Percentiles rank a stretch among this genome's conserved stretches.
Evolutionary conservation across 2,113 vertebrate species (phyloP).

Genomic region (Menura novaehollandiae): DNA sequence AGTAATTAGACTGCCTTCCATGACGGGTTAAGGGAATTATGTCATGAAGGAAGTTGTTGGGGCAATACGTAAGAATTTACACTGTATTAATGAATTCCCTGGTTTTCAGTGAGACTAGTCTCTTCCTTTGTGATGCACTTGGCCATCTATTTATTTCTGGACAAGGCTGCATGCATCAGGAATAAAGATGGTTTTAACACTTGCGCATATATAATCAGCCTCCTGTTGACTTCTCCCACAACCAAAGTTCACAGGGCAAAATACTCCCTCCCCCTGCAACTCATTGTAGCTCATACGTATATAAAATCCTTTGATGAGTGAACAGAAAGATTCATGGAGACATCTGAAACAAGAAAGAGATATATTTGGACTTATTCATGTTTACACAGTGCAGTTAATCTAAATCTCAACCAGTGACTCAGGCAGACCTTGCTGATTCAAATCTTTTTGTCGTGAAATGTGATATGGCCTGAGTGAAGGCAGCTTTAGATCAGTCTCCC

Average conservation of each 20-base stretch:
- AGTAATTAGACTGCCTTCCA: not conserved
- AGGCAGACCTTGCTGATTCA: not conserved
- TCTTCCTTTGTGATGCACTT: not conserved
- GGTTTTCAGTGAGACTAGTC: not conserved
- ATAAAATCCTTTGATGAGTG: conserved; percentile 23
- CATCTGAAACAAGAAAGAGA: not conserved
- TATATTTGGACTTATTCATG: not conserved
- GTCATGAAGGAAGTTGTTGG: not conserved
- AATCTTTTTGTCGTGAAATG: not conserved
- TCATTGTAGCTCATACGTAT: not conserved
- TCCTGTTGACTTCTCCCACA: not conserved
- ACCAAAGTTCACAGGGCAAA: not conserved
- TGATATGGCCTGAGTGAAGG: not conserved
- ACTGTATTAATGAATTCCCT: not conserved
- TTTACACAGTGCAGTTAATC: conserved; percentile 13
- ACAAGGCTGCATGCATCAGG: not conserved
- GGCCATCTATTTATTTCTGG: not conserved
- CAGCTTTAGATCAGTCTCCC: not conserved
- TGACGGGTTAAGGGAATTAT: not conserved
- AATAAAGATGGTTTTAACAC: not conserved
- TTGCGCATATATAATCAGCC: not conserved
- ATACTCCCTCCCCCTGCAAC: not conserved
- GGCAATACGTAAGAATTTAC: not conserved
- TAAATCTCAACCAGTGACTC: not conserved
- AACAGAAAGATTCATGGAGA: conserved; percentile 2